Base-by-base conservation (phyloP, 2,797 vertebrate species). In the Sardinella longiceps region DNA sequence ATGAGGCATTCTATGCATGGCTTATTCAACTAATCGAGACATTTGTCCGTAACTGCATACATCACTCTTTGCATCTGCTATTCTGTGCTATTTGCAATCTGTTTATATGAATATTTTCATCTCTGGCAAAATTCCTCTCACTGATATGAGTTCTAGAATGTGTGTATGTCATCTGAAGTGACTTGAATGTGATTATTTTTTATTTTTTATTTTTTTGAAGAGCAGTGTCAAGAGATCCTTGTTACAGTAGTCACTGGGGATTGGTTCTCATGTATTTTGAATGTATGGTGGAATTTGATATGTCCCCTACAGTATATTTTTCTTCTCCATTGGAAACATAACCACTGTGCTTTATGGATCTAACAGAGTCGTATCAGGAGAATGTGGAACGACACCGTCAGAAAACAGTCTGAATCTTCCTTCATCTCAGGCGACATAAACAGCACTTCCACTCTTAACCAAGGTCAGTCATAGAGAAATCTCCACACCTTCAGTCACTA, bases 401-500 rank as follows among this genome's bases (percentile, higher is more conserved):
- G 98, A 95, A 99, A 99, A 94, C 98, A 99, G 90, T 98, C 98
- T 77, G 98, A 99, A 96, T 99, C 98, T 48, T 99, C 98, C 94
- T 99, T 99, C 97, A 99, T 99, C 97, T 99, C 98, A 98, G 98
- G 98, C 97, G 98, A 99, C 97, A 99, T 99, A 97, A 99, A 99
- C 97, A 99, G 98, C 95, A 98, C 98, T 95, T 99, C 98, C 94
- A 99, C 98, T 92, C 98, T 99, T 96, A 99, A 99, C 95, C 98
- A 99, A 99, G 98, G 98, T 99, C 96, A 98, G 97, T 98, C 82
- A 23, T 77, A 43, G 70, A 77, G 70, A 77, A 23, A 23, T 25
- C 70, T 77, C 70, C 37, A 23, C 70, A 18, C 15, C 66, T 33
- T 6, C 66, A 5, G n/a, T n/a, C 20, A 39, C 51, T 20, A 77